phyloP scores from a whole-genome alignment of 2,888 invertebrate species.

The Epirrhoe tristata region DNA sequence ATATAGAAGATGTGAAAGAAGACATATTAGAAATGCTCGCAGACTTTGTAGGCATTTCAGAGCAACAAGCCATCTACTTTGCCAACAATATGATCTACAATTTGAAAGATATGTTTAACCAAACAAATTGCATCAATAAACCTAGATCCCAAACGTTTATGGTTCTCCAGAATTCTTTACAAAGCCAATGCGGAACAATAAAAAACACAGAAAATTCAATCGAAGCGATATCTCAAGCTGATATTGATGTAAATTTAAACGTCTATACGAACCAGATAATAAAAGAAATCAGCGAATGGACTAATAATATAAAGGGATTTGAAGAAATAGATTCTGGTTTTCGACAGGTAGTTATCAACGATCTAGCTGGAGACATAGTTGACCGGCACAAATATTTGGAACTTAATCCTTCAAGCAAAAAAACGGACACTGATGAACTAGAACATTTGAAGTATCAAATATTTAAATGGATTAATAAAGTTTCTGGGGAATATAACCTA shows the following conservation, averaged over 20 bases:
- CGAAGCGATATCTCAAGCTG: constrained; percentile 40
- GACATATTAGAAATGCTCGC: constrained; percentile 52
- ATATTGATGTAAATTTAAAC: constrained; percentile 49
- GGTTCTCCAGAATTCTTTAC: constrained; percentile 49
- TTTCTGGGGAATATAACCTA: constrained; percentile 57
- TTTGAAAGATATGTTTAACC: constrained; percentile 29
- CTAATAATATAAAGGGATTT: constrained; percentile 51
- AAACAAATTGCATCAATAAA: constrained; percentile 8
- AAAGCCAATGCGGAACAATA: constrained; percentile 19
- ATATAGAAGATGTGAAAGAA: constrained; percentile 47
- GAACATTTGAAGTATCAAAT: constrained; percentile 71
- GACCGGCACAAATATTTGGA: constrained; percentile 68
- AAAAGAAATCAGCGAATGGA: constrained; percentile 65
- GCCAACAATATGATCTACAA: constrained; percentile 45
- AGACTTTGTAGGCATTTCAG: constrained; percentile 49
- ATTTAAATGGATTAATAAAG: constrained; percentile 70
- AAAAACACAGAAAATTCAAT: constrained; percentile 39
- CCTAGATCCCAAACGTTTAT: constrained; percentile 49
- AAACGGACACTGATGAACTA: constrained; percentile 57
- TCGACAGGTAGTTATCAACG: constrained; percentile 55
- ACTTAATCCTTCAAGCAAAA: constrained; percentile 50
- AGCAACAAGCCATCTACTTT: constrained; percentile 50
- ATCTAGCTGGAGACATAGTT: constrained; percentile 67
- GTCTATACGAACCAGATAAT: constrained; percentile 52
- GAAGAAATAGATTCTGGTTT: constrained; percentile 46